Base-by-base conservation (phyloP, 2,888 invertebrate genomes). In the Apocheima hispidaria region DNA sequence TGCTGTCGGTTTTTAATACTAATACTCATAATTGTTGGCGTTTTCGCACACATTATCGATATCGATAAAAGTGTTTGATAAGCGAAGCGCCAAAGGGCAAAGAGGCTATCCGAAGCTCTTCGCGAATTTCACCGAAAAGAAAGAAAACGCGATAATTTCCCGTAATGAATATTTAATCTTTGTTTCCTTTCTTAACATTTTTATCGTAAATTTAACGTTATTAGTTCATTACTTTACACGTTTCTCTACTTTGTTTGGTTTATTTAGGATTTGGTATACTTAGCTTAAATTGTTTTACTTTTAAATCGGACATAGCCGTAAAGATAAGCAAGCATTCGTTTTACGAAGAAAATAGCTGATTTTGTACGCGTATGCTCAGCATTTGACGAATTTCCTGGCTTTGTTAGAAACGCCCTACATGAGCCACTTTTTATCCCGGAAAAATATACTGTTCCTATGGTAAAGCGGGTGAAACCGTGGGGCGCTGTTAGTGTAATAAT, bases 121-220 rank as follows among this genome's bases (percentile, higher is more conserved):
- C 72, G 62, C 65, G 70, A 78, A 81, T 75, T 81, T 81, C 70
- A 68, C 61, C 58, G 66, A 77, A 74, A 81, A 79, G 72, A 78
- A 82, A 82, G 75, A 73, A 76, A 81, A 81, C 77, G 82, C 78
- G 83, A 82, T 88, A 87, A 89, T 86, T 84, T 79, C 74, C 67
- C 66, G 76, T 87, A 87, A 90, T 89, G 88, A 89, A 88, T 89
- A 88, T 89, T 88, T 86, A 89, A 88, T 87, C 84, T 83, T 86
- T 88, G 81, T 86, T 87, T 83, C 83, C 77, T 76, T 74, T 70
- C 62, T 64, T 62, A 77, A 76, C 73, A 74, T 79, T 77, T 81
- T 80, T 75, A 81, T 77, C 81, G 76, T 82, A 79, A 86, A 85
- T 84, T 84, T 76, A 63, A 71, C 72, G 67, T 85, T 84, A 88